A percentile compares a stretch with the other conserved stretches of the same genome.
Conservation (phyloP, 2,113 vertebrate genomes). For the Pseudorhombus dupliciocellatus region DNA sequence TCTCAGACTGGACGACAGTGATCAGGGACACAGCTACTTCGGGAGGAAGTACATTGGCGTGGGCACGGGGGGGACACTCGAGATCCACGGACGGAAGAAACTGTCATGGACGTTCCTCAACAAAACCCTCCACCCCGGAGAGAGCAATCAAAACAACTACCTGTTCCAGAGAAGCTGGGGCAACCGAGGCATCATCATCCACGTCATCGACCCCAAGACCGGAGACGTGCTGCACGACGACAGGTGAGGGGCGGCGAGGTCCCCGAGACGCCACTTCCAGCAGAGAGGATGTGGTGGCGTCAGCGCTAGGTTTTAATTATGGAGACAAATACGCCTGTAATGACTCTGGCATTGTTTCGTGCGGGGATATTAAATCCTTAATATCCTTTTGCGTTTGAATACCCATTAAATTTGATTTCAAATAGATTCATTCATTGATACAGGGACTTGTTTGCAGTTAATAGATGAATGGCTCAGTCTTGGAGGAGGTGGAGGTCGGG, state of each 20-base stretch:
- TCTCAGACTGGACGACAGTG: constrained; percentile 85
- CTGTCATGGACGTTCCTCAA: constrained; percentile 95
- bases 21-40: constrained; percentile 86
- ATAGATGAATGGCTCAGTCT: not conserved
- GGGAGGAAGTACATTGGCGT: constrained; percentile 93
- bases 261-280: constrained; percentile 11
- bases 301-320: constrained; percentile 6
- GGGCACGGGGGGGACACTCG: constrained; percentile 86
- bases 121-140: constrained; percentile 88
- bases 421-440: constrained; percentile 1
- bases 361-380: constrained; percentile 23
- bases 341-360: constrained; percentile 6
- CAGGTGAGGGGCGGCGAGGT: constrained; percentile 74
- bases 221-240: constrained; percentile 88
- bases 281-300: not conserved
- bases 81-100: constrained; percentile 90
- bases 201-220: constrained; percentile 86
- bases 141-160: constrained; percentile 89
- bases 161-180: constrained; percentile 94
- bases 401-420: not conserved
- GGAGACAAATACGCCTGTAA: constrained; percentile 14
- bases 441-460: not conserved
- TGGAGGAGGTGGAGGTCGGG: not conserved
- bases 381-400: constrained; percentile 13
- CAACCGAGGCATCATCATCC: constrained; percentile 91